Conservation (phyloP, 2,113 vertebrate genomes). For the Hypocryptadius cinnamomeus region DNA sequence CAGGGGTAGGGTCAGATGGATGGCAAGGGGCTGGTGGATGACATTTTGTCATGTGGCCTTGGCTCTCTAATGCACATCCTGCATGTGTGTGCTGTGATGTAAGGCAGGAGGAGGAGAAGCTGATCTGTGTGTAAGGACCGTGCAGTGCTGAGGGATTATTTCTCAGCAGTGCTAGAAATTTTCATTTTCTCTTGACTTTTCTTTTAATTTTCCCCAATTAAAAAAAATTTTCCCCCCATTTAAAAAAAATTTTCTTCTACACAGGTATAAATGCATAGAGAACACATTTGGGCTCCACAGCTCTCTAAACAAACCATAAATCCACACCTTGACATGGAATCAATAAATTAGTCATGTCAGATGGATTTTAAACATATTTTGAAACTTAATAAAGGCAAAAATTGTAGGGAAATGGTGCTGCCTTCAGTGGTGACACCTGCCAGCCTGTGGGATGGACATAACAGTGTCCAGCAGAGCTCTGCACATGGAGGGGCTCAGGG, state of each 20-base stretch:
- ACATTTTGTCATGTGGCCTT: rapidly evolving
- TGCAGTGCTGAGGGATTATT: background rate
- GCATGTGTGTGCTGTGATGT: rapidly evolving
- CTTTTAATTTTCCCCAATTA: background rate
- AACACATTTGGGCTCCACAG: background rate
- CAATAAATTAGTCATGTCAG: background rate
- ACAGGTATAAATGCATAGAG: background rate
- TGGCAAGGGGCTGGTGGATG: background rate
- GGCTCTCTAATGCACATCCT: background rate
- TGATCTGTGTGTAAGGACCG: background rate
- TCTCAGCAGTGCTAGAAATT: background rate
- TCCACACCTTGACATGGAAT: background rate
- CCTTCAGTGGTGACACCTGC: background rate
- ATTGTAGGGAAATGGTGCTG: background rate
- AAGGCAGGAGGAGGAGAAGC: background rate
- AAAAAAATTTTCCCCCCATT: too few relatives aligned
- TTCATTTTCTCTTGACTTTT: background rate
- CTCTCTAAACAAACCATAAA: background rate
- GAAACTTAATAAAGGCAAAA: background rate
- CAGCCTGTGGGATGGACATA: background rate
- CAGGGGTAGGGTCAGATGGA: background rate
- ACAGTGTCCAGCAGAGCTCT: background rate
- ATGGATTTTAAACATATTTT: background rate
- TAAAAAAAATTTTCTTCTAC: background rate
- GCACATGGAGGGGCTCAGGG: background rate